Conservation (phyloP, 2,888 invertebrate genomes). For the Xanthia icteritia region DNA sequence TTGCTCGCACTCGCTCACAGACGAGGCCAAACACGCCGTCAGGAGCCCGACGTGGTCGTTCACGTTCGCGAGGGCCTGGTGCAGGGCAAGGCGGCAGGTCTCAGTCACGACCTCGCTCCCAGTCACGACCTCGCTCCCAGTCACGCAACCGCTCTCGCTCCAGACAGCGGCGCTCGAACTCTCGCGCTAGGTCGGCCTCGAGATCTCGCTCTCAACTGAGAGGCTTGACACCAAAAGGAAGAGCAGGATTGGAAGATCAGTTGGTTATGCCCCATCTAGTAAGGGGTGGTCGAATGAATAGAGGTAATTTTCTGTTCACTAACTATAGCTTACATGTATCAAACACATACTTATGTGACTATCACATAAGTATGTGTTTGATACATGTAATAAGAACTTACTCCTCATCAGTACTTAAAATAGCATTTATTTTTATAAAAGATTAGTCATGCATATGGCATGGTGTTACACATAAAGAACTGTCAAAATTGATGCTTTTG, state of each 20-base stretch:
- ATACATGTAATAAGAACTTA: background rate
- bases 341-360: background rate
- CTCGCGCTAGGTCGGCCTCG: slow-evolving; percentile 79
- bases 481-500: background rate
- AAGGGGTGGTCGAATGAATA: slow-evolving; percentile 75
- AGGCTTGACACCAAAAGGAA: slow-evolving; percentile 83
- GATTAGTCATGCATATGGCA: background rate
- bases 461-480: background rate
- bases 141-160: slow-evolving; percentile 75
- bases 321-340: background rate
- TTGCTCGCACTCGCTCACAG: slow-evolving; percentile 63
- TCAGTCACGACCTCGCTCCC: slow-evolving; percentile 75
- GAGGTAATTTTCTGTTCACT: slow-evolving; percentile 64
- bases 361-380: no score
- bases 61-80: slow-evolving; percentile 73
- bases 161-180: slow-evolving; percentile 75
- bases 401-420: background rate
- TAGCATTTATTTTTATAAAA: slow-evolving; percentile 1
- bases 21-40: slow-evolving; percentile 60
- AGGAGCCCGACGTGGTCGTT: slow-evolving; percentile 70
- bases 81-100: slow-evolving; percentile 73
- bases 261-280: slow-evolving; percentile 78
- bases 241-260: slow-evolving; percentile 83
- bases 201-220: slow-evolving; percentile 82
- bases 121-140: slow-evolving; percentile 75